phyloP scores from a whole-genome alignment of 2,888 invertebrate genomes.

The Cyrtodaria siliqua region DNA sequence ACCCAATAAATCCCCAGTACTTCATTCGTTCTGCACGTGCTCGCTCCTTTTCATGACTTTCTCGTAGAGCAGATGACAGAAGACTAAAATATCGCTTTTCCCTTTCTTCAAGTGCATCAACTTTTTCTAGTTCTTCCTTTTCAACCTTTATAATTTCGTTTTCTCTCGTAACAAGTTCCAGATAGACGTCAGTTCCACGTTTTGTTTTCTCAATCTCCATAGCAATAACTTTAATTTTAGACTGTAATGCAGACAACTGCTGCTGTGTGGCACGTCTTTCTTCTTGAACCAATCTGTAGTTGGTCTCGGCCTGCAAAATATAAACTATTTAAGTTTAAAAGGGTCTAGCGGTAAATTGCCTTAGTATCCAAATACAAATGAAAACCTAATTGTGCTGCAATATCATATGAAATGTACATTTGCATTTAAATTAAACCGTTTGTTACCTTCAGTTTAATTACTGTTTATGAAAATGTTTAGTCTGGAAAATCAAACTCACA shows the following conservation, averaged over 20 bases:
- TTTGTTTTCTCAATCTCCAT: slow-evolving; percentile 92
- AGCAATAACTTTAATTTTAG: slow-evolving; percentile 90
- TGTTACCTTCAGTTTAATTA: too few species aligned
- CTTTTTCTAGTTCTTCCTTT: slow-evolving; percentile 87
- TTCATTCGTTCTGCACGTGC: slow-evolving; percentile 93
- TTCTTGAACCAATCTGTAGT: slow-evolving; percentile 79
- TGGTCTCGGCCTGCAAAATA: slow-evolving; percentile 82
- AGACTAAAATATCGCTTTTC: slow-evolving; percentile 91
- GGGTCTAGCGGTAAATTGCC: too few species aligned
- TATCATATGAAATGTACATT: too few species aligned
- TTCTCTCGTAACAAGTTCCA: slow-evolving; percentile 91
- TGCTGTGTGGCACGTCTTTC: slow-evolving; percentile 77
- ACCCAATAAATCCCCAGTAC: slow-evolving; percentile 93
- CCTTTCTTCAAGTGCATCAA: slow-evolving; percentile 90
- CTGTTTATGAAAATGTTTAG: too few species aligned
- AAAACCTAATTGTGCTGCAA: too few species aligned
- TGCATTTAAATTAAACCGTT: too few species aligned
- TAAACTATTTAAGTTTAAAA: too few species aligned
- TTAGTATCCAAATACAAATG: too few species aligned
- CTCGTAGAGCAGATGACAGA: slow-evolving; percentile 91
- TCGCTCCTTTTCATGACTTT: slow-evolving; percentile 94
- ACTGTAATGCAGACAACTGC: slow-evolving; percentile 74
- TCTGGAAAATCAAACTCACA: too few species aligned
- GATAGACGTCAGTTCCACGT: slow-evolving; percentile 92
- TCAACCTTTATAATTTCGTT: slow-evolving; percentile 85